Conservation (phyloP, 2,888 invertebrate species). For the Mesorhabditis sp. region DNA sequence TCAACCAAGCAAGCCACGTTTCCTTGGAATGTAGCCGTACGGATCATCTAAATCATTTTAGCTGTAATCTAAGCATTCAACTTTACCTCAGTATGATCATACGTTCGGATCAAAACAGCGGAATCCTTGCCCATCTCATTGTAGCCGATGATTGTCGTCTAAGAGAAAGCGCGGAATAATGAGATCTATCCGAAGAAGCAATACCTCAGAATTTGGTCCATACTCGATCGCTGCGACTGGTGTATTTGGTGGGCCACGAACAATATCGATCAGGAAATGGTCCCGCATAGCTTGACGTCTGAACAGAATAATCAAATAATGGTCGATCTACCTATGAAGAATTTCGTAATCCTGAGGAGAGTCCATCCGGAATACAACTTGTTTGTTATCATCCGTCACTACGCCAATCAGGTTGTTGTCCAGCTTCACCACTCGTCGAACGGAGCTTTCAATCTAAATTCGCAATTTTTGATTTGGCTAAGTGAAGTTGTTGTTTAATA, state of each 20-base stretch:
- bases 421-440: neutral
- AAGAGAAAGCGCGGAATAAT: neutral
- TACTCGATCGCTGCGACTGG: neutral
- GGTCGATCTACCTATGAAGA: neutral
- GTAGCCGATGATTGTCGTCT: constrained; percentile 2
- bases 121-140: constrained; percentile 4
- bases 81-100: neutral
- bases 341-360: neutral
- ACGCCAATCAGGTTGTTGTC: neutral
- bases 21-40: neutral
- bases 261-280: neutral
- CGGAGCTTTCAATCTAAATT: neutral
- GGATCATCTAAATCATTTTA: neutral
- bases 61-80: neutral
- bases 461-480: neutral
- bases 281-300: neutral
- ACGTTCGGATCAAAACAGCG: neutral
- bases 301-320: neutral
- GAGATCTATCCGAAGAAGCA: neutral
- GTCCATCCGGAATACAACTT: neutral
- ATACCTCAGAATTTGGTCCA: neutral
- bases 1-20: constrained; percentile 1
- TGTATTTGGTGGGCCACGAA: neutral
- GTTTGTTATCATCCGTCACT: neutral
- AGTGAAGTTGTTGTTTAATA: neutral